Evolutionary conservation across 2,888 invertebrate species (phyloP), one percentile per base, ranked within the genome.

Genomic region (Lepidocyrtoides sp.): DNA sequence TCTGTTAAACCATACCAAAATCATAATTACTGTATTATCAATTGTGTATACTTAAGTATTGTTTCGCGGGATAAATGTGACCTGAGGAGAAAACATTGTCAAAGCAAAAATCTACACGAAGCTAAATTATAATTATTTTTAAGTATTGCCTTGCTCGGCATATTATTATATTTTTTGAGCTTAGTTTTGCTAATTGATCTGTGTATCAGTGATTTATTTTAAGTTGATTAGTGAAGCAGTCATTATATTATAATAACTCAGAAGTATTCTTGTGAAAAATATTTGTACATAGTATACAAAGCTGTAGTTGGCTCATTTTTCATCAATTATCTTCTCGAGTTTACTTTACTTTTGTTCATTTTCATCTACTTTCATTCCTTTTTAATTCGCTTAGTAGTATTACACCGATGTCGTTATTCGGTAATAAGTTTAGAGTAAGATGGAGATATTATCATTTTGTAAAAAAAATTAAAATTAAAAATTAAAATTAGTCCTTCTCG

Each of bases 61-160:
- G 36, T 57, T 77, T 87, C 32, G 77, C 48, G 44, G 87, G 87
- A 87, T 89, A 77, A 90, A 77, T 90, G 90, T 90, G 90, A 90
- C 90, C 90, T 90, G 90, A 90, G 85, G 90, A 85, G 79, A 51
- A 57, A 51, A 81, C 79, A 89, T 69, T 84, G 89, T 89, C 89
- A 84, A 75, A 83, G 0, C 12, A 54, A 32, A 32, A 77, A 69
- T 41, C 10, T 75, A 48, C 69, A 32, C 44, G 44, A 54, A 82
- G 23, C 36, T 60, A 60, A 8, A 26, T 36, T 84, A 10, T 63
- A 23, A 5, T 32, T 60, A 26, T 66, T 63, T 29, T 57, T 7
- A 29, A n/a, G 1, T 66, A 26, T 60, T 57, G 63, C n/a, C 32
- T 63, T 63, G 23, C 41, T 23, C 32, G n/a, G n/a, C n/a, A 57